These are phyloP conservation scores for Drosophila quadrilineata DNA, from an alignment of 1,140 invertebrate genomes.

Conservation along the genomic window DNA sequence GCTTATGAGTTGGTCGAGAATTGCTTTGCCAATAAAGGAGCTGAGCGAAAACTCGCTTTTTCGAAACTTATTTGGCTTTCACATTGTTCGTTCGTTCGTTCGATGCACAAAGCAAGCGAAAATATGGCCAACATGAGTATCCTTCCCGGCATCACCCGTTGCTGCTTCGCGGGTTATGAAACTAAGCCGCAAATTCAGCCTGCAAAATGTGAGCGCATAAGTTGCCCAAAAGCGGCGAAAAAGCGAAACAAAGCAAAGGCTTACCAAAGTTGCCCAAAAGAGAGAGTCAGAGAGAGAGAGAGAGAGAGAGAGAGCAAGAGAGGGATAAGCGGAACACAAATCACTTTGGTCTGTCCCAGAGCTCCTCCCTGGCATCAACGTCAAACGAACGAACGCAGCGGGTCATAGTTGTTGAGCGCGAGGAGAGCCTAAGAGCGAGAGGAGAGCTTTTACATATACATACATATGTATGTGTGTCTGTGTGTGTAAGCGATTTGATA, in stretches of 20 bases:
- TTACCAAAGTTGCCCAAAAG: conserved; percentile 39
- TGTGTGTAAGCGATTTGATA: conserved; percentile 29
- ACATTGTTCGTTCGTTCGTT: no score
- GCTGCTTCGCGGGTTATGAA: conserved; percentile 28
- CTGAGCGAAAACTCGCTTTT: not conserved
- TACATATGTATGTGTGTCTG: no score
- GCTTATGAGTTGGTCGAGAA: conserved; percentile 4
- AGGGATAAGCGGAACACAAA: no score
- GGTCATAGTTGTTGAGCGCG: no score
- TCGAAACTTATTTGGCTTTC: conserved; percentile 1
- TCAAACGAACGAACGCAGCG: not conserved
- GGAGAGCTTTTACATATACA: no score
- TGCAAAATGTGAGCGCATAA: conserved; percentile 47
- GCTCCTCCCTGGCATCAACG: not conserved
- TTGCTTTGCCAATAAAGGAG: conserved; percentile 1
- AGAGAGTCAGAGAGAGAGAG: no score
- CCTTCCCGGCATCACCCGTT: no score
- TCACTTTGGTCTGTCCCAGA: conserved; percentile 13
- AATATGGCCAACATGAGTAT: conserved; percentile 52
- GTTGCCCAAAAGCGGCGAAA: conserved; percentile 56
- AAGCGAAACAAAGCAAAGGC: conserved; percentile 27
- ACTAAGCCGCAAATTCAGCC: conserved; percentile 45
- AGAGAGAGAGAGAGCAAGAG: no score
- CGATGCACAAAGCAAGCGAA: conserved; percentile 48
- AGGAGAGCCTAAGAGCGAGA: no score